Evolutionary conservation across 2,797 vertebrate species (phyloP), one percentile per base, ranked within the genome.

Genomic region (Siniperca undulata): DNA sequence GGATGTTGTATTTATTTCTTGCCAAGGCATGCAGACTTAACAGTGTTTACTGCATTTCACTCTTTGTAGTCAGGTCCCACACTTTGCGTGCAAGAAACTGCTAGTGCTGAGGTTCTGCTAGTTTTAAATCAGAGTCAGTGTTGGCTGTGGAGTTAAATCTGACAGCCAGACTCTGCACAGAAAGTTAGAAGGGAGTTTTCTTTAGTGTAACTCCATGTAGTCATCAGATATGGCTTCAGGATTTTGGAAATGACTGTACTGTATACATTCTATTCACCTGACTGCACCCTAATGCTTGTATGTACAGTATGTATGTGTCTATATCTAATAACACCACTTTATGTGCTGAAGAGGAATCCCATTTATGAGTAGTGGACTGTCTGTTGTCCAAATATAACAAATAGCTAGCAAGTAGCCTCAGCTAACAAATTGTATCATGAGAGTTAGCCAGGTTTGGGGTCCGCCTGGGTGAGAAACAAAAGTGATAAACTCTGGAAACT

Each of bases 161-260:
- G 46, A 74, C 50, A 55, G 36, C 24, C 42, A 46, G 66, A 73
- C 48, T 81, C 73, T 44, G 38, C 59, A 73, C 62, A 68, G 36
- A 65, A 48, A 61, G 53, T 56, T 65, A 59, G 50, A 67, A 5
- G 27, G 46, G 53, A 67, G 62, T 71, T 74, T 52, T 56, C 27
- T 46, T 86, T 58, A 79, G 71, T 76, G 73, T 58, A 71, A 60
- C 66, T 66, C 11, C 67, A 61, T 27, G 59, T 78, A 71, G 53
- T 84, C 60, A 48, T 72, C 74, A 62, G 52, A 69, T 60, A 40
- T 67, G 61, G 61, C 59, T 86, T 70, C 38, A 4, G 83, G 67
- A 75, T 30, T 78, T 78, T 78, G 82, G 78, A 85, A 86, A 84
- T 81, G 50, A 74, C 74, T 87, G 82, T 79, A 82, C 74, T 89